Percentiles rank a stretch among this genome's conserved stretches.
These are phyloP conservation scores for Probosciger aterrimus DNA, from an alignment of 2,113 vertebrate genomes.

Conservation along the genomic window DNA sequence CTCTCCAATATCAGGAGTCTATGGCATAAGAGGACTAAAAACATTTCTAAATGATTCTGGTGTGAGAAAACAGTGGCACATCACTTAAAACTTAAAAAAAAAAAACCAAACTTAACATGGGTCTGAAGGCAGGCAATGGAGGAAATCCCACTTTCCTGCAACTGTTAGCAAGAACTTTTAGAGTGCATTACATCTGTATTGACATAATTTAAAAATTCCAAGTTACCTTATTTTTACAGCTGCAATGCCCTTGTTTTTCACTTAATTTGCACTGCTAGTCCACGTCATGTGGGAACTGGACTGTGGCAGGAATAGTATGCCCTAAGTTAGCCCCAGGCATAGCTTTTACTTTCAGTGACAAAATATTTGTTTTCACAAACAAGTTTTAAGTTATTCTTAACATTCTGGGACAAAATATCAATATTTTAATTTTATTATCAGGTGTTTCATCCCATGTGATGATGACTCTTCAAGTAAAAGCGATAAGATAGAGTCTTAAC, in stretches of 20 bases:
- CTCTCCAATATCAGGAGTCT: background rate
- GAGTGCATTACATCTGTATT: constrained; percentile 1
- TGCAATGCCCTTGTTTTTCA: constrained; percentile 38
- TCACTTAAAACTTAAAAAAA: constrained; percentile 41
- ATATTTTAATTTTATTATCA: background rate
- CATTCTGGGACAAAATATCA: background rate
- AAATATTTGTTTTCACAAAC: background rate
- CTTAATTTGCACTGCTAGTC: constrained; percentile 16
- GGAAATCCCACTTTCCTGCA: background rate
- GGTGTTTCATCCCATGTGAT: background rate
- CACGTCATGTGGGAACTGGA: background rate
- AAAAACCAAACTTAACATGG: background rate
- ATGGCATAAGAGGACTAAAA: constrained; percentile 40
- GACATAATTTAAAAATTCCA: constrained; percentile 52
- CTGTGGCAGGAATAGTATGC: background rate
- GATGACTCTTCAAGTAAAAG: background rate
- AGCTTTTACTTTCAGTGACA: background rate
- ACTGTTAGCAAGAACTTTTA: constrained; percentile 45
- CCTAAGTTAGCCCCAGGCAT: background rate
- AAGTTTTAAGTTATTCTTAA: background rate
- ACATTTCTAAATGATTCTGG: constrained; percentile 52
- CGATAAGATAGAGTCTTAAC: background rate
- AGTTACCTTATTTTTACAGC: constrained; percentile 15
- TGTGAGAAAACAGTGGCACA: constrained; percentile 43
- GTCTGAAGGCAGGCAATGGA: background rate